Base-by-base conservation (phyloP, 2,113 vertebrate genomes). In the Brachirus orientalis region DNA sequence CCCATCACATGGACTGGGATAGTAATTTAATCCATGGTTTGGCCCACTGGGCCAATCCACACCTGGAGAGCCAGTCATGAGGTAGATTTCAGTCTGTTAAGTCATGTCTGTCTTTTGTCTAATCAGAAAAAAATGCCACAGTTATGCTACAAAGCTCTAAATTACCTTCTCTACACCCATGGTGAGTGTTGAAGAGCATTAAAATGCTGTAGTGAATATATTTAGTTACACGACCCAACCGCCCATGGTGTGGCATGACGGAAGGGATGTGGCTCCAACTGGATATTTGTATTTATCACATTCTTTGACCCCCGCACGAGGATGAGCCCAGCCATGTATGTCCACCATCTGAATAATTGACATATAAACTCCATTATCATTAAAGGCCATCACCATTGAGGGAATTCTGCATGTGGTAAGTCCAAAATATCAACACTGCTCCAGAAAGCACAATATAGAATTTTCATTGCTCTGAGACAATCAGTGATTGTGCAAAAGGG, bases 91-190 rank as follows among this genome's bases (percentile, higher is more conserved):
- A 38, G 57, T 64, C 55, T n/a, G n/a, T n/a, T n/a, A n/a, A n/a
- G n/a, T n/a, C n/a, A n/a, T n/a, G n/a, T n/a, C n/a, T 50, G 28
- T 77, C n/a, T 54, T 28, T 28, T 28, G 28, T 68, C 44, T 59
- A 51, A 64, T 70, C 58, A 69, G 64, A 86, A 74, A 41, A n/a
- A 35, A 66, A 41, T 60, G 14, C 9, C 53, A 69, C 63, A 37
- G 46, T 53, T 22, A 45, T 45, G 47, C 64, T 37, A 41, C 36
- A 85, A 89, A 92, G 89, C 88, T 84, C 79, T 84, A 91, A 91
- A 92, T 92, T 88, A 90, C 80, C 85, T 90, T 85, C 44, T 75
- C 86, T 73, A 80, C 82, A 59, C 59, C 61, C 77, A 86, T 84
- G 58, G 65, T 50, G 59, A 65, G 82, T 45, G 54, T 82, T 72